Evolutionary conservation across 1,140 invertebrate species (phyloP).

Genomic region (Brachionus manjavacas): DNA sequence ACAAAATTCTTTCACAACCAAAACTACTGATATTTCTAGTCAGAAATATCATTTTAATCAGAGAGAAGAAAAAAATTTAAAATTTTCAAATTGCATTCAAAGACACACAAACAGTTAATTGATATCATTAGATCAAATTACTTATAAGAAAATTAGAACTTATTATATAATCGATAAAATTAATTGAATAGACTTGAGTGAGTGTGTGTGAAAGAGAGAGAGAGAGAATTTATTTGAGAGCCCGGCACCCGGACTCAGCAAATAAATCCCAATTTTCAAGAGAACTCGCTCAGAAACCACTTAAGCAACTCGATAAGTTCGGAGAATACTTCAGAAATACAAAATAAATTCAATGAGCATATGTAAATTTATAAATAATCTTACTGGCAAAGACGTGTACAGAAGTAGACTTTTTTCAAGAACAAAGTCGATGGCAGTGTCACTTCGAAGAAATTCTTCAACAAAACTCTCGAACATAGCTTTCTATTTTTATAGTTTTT

Average conservation of each 20-base stretch:
- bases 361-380: not conserved
- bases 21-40: not conserved
- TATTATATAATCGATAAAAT: not conserved
- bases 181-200: not conserved
- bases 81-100: not conserved
- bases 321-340: not conserved
- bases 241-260: too few species aligned
- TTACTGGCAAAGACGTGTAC: conserved; percentile 3
- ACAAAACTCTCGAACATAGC: not conserved
- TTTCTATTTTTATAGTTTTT: not conserved
- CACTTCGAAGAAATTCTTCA: not conserved
- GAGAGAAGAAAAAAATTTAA: not conserved
- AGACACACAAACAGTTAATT: not conserved
- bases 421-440: not conserved
- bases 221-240: too few species aligned
- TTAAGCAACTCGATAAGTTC: not conserved
- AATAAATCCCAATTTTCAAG: not conserved
- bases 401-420: not conserved
- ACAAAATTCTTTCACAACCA: not conserved
- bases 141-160: not conserved
- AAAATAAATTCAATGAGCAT: too few species aligned
- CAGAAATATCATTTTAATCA: not conserved
- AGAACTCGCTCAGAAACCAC: not conserved
- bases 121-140: conserved; percentile 5
- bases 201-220: not conserved